Conservation (phyloP, 1,140 invertebrate species). For the Cherax quadricarinatus region DNA sequence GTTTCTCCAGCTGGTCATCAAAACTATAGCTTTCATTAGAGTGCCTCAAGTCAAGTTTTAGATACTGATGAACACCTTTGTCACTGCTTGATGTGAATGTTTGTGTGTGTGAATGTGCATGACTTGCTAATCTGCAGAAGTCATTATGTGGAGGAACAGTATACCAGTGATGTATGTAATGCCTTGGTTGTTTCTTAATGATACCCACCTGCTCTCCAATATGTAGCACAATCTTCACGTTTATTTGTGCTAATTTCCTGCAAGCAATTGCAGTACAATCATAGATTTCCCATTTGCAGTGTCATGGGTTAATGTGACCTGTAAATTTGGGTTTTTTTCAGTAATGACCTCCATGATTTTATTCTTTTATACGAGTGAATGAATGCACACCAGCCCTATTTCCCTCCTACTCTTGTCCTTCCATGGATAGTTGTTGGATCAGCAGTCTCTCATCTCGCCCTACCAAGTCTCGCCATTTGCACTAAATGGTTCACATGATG, state of each 20-base stretch:
- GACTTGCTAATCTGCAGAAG: conserved; percentile 56
- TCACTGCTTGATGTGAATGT: conserved; percentile 39
- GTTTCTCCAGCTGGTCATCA: conserved; percentile 36
- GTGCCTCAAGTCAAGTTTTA: conserved; percentile 64
- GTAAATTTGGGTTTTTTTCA: conserved; percentile 4
- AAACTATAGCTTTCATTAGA: conserved; percentile 57
- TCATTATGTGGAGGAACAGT: conserved; percentile 36
- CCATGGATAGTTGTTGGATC: conserved; percentile 66
- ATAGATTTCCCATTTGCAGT: conserved; percentile 9
- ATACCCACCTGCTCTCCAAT: conserved; percentile 53
- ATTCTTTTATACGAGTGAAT: conserved; percentile 16
- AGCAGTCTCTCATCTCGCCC: conserved; percentile 63
- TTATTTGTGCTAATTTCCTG: conserved; percentile 30
- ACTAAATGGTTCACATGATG: conserved; percentile 64
- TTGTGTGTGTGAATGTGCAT: conserved; percentile 21
- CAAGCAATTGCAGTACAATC: conserved; percentile 8
- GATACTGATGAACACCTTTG: conserved; percentile 49
- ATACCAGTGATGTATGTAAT: conserved; percentile 58
- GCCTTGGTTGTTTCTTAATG: conserved; percentile 53
- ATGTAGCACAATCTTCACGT: conserved; percentile 35
- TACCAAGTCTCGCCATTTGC: conserved; percentile 68
- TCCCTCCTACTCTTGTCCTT: conserved; percentile 52
- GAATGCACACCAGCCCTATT: conserved; percentile 44
- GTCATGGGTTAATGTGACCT: conserved; percentile 19
- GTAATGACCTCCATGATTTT: conserved; percentile 18